A percentile compares a stretch with the other conserved stretches of the same genome.
Conservation (phyloP, 2,888 invertebrate genomes). For the Nomada flava region DNA sequence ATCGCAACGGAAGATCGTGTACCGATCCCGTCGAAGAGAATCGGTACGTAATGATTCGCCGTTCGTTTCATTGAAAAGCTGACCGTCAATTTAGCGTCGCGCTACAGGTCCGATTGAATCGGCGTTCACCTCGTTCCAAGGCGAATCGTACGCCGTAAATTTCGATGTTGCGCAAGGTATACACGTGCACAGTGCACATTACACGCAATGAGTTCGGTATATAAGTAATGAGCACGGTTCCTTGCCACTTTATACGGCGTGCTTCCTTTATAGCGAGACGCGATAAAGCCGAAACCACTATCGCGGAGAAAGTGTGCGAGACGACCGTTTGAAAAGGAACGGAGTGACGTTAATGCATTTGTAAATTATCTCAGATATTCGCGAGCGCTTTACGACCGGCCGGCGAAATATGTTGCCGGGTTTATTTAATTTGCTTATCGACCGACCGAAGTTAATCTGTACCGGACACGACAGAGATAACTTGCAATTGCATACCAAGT, state of each 20-base stretch:
- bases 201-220: neutral
- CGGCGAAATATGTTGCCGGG: conserved; percentile 27
- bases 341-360: conserved; percentile 50
- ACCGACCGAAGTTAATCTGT: conserved; percentile 47
- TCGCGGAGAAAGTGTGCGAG: conserved; percentile 51
- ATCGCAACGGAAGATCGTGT: neutral
- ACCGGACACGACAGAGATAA: conserved; percentile 36
- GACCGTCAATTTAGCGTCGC: no score
- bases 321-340: conserved; percentile 33
- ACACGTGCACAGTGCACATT: neutral
- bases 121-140: no score
- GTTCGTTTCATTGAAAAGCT: neutral
- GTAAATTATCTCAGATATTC: conserved; percentile 57
- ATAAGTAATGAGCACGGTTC: conserved; percentile 21
- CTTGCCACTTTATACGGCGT: conserved; percentile 24
- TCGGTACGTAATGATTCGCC: neutral
- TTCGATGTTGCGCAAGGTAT: neutral
- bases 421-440: conserved; percentile 62
- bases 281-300: conserved; percentile 41
- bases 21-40: neutral
- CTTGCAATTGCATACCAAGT: conserved; percentile 41
- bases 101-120: no score
- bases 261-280: conserved; percentile 29
- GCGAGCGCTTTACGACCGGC: conserved; percentile 35
- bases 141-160: conserved; percentile 3